phyloP scores from a whole-genome alignment of 2,888 invertebrate genomes.

The Cryptocheilus praepositus region DNA sequence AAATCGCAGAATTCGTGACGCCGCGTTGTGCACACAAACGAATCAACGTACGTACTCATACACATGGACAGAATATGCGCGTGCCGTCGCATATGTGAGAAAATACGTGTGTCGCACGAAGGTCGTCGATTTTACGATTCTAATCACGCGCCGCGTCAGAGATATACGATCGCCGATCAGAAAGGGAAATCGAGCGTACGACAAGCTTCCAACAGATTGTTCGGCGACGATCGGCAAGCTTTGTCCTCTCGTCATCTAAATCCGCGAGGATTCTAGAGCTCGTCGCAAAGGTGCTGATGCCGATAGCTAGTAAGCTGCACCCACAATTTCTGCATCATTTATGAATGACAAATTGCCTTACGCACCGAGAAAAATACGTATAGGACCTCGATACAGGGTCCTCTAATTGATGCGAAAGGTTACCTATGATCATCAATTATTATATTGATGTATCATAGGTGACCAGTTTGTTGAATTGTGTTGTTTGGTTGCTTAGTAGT shows the following conservation, averaged over 20 bases:
- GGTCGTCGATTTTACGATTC: conserved; percentile 50
- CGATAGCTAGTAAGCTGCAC: not conserved
- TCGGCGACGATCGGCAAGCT: conserved; percentile 48
- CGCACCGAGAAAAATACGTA: conserved; percentile 14
- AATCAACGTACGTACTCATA: no score
- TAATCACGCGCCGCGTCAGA: conserved; percentile 41
- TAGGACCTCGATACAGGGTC: no score
- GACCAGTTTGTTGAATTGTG: no score
- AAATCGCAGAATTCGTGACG: no score
- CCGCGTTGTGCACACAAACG: no score
- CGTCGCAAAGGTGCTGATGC: conserved; percentile 1
- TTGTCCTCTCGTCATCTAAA: conserved; percentile 45
- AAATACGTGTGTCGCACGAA: conserved; percentile 10
- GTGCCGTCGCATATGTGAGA: no score
- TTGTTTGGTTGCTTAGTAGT: no score
- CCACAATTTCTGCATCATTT: conserved; percentile 41
- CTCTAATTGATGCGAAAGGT: no score
- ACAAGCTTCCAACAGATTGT: conserved; percentile 52
- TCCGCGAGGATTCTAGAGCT: conserved; percentile 27
- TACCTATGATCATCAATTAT: no score
- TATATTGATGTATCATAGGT: no score
- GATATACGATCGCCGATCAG: conserved; percentile 56
- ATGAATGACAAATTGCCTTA: conserved; percentile 25
- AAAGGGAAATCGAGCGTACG: conserved; percentile 60
- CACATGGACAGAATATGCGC: no score